These are phyloP conservation scores for Alosa alosa DNA, from an alignment of 2,113 vertebrate genomes.

Conservation along the genomic window DNA sequence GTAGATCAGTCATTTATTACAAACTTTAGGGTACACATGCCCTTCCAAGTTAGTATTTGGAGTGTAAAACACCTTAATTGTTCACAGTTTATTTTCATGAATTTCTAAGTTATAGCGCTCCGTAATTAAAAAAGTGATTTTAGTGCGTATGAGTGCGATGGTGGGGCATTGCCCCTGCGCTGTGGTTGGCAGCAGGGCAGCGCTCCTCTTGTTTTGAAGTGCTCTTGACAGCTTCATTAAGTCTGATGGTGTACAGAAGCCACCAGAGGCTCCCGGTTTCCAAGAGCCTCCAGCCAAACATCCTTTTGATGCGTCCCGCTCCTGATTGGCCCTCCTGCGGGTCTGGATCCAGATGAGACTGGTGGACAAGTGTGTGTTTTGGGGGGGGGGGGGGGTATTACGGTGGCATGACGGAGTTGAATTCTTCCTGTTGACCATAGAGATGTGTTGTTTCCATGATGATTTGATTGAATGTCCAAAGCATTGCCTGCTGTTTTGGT, in stretches of 20 bases:
- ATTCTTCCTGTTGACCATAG: not conserved
- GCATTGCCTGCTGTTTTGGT: not conserved
- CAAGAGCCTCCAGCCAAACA: constrained; percentile 12
- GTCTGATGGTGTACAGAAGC: not conserved
- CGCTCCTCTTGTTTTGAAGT: not conserved
- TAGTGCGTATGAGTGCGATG: not conserved
- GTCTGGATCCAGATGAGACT: not conserved
- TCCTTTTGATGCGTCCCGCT: constrained; percentile 1
- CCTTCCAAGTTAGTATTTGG: not conserved
- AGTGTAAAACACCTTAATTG: not conserved
- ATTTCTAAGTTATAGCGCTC: not conserved
- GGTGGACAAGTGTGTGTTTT: not conserved
- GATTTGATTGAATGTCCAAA: not conserved
- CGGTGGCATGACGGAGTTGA: not conserved
- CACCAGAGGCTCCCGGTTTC: not conserved
- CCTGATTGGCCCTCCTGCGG: not conserved
- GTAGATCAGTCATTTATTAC: not conserved
- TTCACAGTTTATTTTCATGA: too few species aligned
- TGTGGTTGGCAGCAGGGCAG: not conserved
- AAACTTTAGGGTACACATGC: not conserved
- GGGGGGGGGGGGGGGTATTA: not conserved
- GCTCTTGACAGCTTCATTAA: not conserved
- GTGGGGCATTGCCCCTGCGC: not conserved
- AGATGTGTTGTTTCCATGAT: not conserved
- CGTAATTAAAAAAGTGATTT: not conserved